A percentile compares a stretch with the other conserved stretches of the same genome.
Evolutionary conservation across 2,113 vertebrate species (phyloP).

Genomic region (Pomatorhinus ruficollis): DNA sequence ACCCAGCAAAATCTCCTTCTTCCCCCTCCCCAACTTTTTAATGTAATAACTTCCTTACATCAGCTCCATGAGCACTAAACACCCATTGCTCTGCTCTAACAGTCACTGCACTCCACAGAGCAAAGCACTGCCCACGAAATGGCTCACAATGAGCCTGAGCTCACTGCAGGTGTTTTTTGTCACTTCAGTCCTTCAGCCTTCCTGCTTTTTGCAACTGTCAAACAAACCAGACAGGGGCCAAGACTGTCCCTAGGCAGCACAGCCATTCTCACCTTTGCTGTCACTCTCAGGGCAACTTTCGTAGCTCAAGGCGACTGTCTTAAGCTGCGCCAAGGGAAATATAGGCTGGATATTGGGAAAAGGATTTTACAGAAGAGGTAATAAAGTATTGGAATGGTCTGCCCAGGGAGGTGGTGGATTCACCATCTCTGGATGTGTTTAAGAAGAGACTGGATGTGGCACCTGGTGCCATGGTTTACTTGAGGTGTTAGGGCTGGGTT

Average conservation of each 20-base stretch:
- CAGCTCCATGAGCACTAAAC: not conserved
- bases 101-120: not conserved
- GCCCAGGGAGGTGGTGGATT: no score
- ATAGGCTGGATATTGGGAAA: no score
- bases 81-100: not conserved
- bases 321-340: no score
- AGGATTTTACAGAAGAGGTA: no score
- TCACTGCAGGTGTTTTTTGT: not conserved
- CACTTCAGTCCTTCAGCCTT: not conserved
- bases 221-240: not conserved
- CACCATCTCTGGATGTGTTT: no score
- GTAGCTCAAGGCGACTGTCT: accelerated
- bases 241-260: not conserved
- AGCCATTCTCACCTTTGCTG: not conserved
- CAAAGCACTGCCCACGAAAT: not conserved
- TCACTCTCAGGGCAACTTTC: not conserved
- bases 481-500: no score
- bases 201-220: not conserved
- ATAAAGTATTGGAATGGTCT: no score
- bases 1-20: not conserved
- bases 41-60: not conserved
- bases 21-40: accelerated
- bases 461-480: no score
- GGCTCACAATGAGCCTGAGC: accelerated
- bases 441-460: no score